Evolutionary conservation across 2,113 vertebrate genomes (phyloP).

Genomic region (Triplophysa tibetana): DNA sequence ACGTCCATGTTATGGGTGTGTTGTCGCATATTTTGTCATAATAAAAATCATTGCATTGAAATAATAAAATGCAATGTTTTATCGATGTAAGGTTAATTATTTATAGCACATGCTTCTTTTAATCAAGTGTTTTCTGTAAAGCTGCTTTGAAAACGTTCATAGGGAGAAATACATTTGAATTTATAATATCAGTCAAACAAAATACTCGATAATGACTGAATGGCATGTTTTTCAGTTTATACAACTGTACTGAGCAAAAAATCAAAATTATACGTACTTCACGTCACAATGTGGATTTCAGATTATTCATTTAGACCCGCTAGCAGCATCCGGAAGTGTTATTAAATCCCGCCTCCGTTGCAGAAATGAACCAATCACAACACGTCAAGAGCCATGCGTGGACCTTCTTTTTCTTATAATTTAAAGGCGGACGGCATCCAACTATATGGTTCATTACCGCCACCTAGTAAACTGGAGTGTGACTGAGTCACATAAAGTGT

Average conservation of each 20-base stretch:
- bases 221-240: background rate
- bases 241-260: background rate
- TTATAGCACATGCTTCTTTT: no score
- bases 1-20: background rate
- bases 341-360: background rate
- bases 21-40: background rate
- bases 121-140: no score
- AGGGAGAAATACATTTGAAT: no score
- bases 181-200: background rate
- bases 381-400: background rate
- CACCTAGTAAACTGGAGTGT: no score
- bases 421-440: no score
- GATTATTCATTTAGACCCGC: background rate
- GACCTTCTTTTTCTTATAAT: no score
- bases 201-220: background rate
- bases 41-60: background rate
- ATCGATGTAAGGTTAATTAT: no score
- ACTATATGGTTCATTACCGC: no score
- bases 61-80: background rate
- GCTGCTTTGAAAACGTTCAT: no score
- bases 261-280: background rate
- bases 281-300: background rate
- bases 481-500: no score
- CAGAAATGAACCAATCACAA: slow-evolving; percentile 1
- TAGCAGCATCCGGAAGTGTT: background rate